A percentile compares a stretch with the other conserved stretches of the same genome.
Conservation (phyloP, 2,888 invertebrate species). For the Drosophila picticornis region DNA sequence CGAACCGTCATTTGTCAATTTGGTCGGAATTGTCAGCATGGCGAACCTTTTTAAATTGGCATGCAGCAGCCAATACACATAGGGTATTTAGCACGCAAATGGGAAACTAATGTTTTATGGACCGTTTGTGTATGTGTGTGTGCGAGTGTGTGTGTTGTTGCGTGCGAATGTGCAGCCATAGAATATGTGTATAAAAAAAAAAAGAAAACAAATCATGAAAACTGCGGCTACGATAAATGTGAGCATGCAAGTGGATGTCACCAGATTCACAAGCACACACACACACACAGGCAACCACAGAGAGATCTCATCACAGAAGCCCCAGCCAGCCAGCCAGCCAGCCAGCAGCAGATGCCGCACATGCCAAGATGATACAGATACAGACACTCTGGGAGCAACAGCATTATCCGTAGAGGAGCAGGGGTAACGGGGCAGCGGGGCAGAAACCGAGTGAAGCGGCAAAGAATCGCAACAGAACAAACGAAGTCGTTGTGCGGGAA, state of each 20-base stretch:
- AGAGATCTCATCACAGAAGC: conserved; percentile 75
- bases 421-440: conserved; percentile 2
- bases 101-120: conserved; percentile 81
- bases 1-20: conserved; percentile 22
- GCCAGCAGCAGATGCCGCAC: conserved; percentile 72
- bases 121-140: conserved; percentile 49
- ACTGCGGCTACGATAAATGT: conserved; percentile 70
- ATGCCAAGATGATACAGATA: conserved; percentile 78
- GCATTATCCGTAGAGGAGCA: conserved; percentile 19
- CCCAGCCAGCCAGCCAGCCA: conserved; percentile 24
- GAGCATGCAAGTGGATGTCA: conserved; percentile 77
- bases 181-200: conserved; percentile 22
- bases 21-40: conserved; percentile 25
- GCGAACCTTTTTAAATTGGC: conserved; percentile 46
- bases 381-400: conserved; percentile 73
- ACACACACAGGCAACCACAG: conserved; percentile 18
- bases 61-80: conserved; percentile 47
- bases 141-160: conserved; percentile 44
- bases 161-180: conserved; percentile 68
- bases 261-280: conserved; percentile 58
- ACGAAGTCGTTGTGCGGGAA: conserved; percentile 7
- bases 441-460: conserved; percentile 17
- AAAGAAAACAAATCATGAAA: conserved; percentile 50
- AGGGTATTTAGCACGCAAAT: conserved; percentile 79
- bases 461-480: conserved; percentile 21